Conservation (phyloP, 2,113 vertebrate genomes). For the Carollia perspicillata region DNA sequence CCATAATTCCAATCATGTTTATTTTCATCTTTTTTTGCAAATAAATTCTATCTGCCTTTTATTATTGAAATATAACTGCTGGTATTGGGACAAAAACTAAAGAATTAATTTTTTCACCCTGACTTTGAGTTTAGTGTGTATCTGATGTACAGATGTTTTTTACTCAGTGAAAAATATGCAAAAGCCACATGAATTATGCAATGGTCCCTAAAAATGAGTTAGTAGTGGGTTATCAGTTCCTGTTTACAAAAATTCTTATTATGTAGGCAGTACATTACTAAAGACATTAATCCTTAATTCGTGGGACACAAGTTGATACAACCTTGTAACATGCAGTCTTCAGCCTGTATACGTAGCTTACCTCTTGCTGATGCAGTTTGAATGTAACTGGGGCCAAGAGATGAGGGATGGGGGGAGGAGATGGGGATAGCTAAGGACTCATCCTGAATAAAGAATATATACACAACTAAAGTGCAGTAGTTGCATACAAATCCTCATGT, state of each 20-base stretch:
- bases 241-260: conserved; percentile 52
- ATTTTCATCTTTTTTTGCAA: conserved; percentile 56
- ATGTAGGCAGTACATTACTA: background rate
- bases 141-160: conserved; percentile 25
- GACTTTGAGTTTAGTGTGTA: background rate
- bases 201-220: conserved; percentile 34
- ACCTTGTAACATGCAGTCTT: conserved; percentile 71
- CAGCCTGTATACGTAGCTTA: conserved; percentile 71
- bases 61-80: conserved; percentile 41
- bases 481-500: conserved; percentile 77
- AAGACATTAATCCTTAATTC: conserved; percentile 31
- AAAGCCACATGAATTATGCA: conserved; percentile 41
- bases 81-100: conserved; percentile 36
- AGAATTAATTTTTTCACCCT: conserved; percentile 5
- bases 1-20: conserved; percentile 45
- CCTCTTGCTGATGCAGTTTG: conserved; percentile 74
- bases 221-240: conserved; percentile 21
- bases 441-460: conserved; percentile 72
- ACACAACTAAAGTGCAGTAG: conserved; percentile 43
- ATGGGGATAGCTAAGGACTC: background rate
- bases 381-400: conserved; percentile 68
- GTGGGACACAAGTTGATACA: conserved; percentile 58
- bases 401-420: background rate
- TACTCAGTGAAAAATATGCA: conserved; percentile 60
- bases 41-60: conserved; percentile 42